Evolutionary conservation across 2,797 vertebrate species (phyloP), one percentile per base, ranked within the genome.

Genomic region (Danionella dracula): DNA sequence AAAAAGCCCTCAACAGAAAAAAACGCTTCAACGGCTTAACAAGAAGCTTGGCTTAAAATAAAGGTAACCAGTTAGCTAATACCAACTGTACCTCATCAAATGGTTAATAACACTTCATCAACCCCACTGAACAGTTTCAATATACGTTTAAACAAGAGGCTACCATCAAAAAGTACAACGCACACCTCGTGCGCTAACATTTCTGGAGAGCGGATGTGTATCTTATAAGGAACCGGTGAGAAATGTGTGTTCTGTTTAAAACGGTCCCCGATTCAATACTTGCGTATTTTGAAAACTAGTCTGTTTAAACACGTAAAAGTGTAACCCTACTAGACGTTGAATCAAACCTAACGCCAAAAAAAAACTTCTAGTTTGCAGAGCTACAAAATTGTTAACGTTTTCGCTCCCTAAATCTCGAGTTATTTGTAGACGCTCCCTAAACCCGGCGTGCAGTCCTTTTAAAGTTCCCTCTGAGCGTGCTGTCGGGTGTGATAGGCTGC

Each of bases 391-490:
- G 13, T 29, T 4, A n/a, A 32, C 12, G 34, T 57, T 15, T 63
- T 8, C 27, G 20, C 16, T 15, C 44, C n/a, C 4, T 31, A 13
- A 2, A 1, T 7, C 10, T 4, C 32, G 4, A 12, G n/a, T 4
- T 7, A 20, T 76, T 76, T 53, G 15, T 16, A 10, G 59, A 45
- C 70, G 66, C 44, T 75, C 72, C 79, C 74, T 75, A 35, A 55
- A 16, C 19, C n/a, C 23, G 23, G 23, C 23, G 6, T 27, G 57
- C 32, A 32, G 71, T 73, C 72, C 56, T 70, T 90, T 90, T 87
- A 76, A 90, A 90, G 84, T 89, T 90, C 78, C 87, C 89, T 86
- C 88, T 86, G 83, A 54, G 71, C 56, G 11, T 63, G 77, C 46
- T 29, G 77, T 11, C 6, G 57, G 64, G 32, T 3, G 79, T 84